A percentile compares a stretch with the other conserved stretches of the same genome.
These are phyloP conservation scores for Crambe crambe DNA, from an alignment of 37 sponge, comb jelly and placozoan genomes.

Conservation along the genomic window DNA sequence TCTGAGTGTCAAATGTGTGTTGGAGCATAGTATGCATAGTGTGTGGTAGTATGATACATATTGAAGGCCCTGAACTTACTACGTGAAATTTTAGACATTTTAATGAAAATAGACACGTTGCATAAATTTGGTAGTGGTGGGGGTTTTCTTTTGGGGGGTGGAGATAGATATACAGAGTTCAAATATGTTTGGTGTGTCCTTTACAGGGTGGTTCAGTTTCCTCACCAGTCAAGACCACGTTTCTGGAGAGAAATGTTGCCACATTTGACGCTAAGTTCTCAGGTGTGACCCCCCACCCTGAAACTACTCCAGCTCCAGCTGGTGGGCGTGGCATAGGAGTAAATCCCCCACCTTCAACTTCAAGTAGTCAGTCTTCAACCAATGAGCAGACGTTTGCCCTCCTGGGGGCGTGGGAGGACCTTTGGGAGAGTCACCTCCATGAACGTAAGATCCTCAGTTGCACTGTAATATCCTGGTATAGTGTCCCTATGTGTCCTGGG, in stretches of 20 bases:
- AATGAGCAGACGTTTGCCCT: slow-evolving; percentile 20
- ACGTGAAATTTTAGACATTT: too few species aligned
- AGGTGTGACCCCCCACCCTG: background rate
- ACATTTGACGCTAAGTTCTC: slow-evolving; percentile 57
- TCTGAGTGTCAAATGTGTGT: too few species aligned
- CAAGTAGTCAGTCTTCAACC: background rate
- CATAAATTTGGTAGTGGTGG: too few species aligned
- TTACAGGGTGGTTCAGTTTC: background rate
- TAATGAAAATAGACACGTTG: too few species aligned
- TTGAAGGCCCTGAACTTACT: too few species aligned
- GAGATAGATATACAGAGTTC: background rate
- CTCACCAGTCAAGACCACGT: background rate
- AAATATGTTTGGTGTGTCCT: background rate
- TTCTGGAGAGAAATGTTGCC: slow-evolving; percentile 10
- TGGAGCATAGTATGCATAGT: too few species aligned
- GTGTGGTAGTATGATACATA: too few species aligned
- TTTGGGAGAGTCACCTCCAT: slow-evolving; percentile 36
- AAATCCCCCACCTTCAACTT: background rate
- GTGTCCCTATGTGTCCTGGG: too few species aligned
- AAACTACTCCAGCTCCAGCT: background rate
- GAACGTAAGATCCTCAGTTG: slow-evolving; percentile 11
- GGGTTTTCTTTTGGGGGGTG: too few species aligned
- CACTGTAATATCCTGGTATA: too few species aligned
- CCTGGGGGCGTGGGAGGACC: slow-evolving; percentile 11
- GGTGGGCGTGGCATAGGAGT: slow-evolving; percentile 4